These are phyloP conservation scores for Chamaedrilus cognettii DNA, from an alignment of 2,888 invertebrate species.

Conservation along the genomic window DNA sequence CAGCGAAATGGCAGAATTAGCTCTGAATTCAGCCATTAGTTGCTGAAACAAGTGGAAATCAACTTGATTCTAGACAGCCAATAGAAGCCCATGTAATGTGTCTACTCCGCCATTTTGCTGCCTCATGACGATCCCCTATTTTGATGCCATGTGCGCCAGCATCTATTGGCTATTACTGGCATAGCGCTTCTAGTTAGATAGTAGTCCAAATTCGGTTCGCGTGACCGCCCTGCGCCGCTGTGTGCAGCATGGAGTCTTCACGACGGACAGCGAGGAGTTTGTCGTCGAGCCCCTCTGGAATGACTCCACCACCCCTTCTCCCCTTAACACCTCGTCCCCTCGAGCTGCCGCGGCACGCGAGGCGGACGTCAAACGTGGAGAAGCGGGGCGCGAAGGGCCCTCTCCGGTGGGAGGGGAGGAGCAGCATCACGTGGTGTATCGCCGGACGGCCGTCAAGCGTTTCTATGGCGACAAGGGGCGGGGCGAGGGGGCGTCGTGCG, in stretches of 20 bases:
- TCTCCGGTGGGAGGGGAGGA: neutral
- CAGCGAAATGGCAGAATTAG: too few relatives aligned
- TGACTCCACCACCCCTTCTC: slow-evolving; percentile 10
- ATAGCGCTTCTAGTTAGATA: too few relatives aligned
- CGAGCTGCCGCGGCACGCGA: neutral
- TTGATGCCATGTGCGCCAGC: too few relatives aligned
- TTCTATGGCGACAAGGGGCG: neutral
- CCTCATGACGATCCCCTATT: too few relatives aligned
- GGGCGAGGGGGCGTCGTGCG: neutral
- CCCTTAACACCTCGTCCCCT: neutral
- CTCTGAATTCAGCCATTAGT: too few relatives aligned
- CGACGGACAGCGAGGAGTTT: slow-evolving; percentile 49
- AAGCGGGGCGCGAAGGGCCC: neutral
- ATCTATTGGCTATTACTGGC: too few relatives aligned
- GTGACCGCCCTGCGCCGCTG: too few relatives aligned
- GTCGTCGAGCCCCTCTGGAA: slow-evolving; percentile 57
- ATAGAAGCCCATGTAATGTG: too few relatives aligned
- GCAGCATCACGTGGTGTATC: slow-evolving; percentile 16
- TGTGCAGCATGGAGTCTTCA: slow-evolving; percentile 53
- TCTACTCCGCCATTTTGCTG: too few relatives aligned
- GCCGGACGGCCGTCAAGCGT: slow-evolving; percentile 7
- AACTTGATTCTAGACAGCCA: too few relatives aligned
- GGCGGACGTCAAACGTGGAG: neutral
- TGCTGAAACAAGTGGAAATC: too few relatives aligned
- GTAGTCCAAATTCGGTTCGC: too few relatives aligned